phyloP scores from a whole-genome alignment of 2,888 invertebrate genomes.

The Noctua comes region DNA sequence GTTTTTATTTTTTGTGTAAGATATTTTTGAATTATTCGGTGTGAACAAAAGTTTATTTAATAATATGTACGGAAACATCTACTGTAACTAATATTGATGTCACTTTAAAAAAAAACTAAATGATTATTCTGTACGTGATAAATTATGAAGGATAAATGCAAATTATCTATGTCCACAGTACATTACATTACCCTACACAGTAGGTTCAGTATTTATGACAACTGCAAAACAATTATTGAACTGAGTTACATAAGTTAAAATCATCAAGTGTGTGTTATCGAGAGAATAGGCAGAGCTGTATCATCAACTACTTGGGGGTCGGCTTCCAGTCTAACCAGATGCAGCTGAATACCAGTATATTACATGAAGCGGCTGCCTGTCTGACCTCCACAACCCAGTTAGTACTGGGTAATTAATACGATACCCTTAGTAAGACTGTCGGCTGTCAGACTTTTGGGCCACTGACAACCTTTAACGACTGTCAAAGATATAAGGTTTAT shows the following conservation, averaged over 20 bases:
- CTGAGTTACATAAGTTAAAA: not conserved
- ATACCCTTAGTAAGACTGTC: too few species aligned
- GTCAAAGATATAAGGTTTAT: not conserved
- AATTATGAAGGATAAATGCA: not conserved
- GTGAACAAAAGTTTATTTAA: not conserved
- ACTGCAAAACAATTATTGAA: not conserved
- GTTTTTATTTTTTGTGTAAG: not conserved
- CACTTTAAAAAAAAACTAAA: too few species aligned
- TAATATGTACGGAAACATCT: too few species aligned
- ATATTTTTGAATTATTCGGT: not conserved
- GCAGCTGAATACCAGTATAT: not conserved
- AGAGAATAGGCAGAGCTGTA: not conserved
- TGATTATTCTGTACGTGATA: not conserved
- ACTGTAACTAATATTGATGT: not conserved
- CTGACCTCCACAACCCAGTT: not conserved
- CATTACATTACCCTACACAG: too few species aligned
- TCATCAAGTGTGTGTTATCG: not conserved
- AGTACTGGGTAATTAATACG: too few species aligned
- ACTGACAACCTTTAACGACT: too few species aligned
- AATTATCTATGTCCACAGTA: not conserved
- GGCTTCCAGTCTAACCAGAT: not conserved
- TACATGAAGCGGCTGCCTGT: not conserved
- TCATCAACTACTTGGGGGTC: not conserved
- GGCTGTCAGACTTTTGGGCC: too few species aligned
- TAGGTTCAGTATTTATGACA: too few species aligned